A percentile compares a stretch with the other conserved stretches of the same genome.
Evolutionary conservation across 92 coral and sea anemone genomes (phyloP).

Genomic region (Heteractis magnifica): DNA sequence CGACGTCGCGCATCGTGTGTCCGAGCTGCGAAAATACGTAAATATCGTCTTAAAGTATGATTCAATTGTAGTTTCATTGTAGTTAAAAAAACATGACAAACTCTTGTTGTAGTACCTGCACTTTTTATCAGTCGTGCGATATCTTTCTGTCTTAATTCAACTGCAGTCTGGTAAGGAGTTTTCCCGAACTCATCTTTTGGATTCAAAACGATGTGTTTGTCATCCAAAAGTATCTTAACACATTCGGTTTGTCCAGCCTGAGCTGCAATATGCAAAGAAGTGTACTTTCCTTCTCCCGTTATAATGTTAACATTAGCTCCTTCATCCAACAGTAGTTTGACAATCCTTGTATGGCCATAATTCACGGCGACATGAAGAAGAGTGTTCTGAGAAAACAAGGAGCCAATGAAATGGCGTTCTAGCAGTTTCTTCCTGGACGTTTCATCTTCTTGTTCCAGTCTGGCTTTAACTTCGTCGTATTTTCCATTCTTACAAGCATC

Average conservation of each 20-base stretch:
- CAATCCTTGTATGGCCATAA: conserved; percentile 33
- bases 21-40: no score
- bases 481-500: conserved; percentile 3
- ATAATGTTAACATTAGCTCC: conserved; percentile 52
- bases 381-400: conserved; percentile 22
- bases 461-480: conserved; percentile 18
- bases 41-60: background rate
- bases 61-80: background rate
- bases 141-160: background rate
- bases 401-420: background rate
- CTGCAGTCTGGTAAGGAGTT: conserved; percentile 10
- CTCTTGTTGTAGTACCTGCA: conserved; percentile 10
- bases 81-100: no score
- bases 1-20: no score
- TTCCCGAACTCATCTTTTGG: background rate
- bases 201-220: background rate
- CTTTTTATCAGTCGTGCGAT: conserved; percentile 13
- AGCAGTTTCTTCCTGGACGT: background rate
- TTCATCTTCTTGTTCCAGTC: conserved; percentile 19
- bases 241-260: conserved; percentile 26
- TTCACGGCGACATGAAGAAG: conserved; percentile 40
- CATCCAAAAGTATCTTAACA: conserved; percentile 22
- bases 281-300: conserved; percentile 14
- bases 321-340: conserved; percentile 35
- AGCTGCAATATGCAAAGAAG: conserved; percentile 53